Evolutionary conservation across 1,140 invertebrate genomes (phyloP).

Genomic region (Pachypsylla venusta): DNA sequence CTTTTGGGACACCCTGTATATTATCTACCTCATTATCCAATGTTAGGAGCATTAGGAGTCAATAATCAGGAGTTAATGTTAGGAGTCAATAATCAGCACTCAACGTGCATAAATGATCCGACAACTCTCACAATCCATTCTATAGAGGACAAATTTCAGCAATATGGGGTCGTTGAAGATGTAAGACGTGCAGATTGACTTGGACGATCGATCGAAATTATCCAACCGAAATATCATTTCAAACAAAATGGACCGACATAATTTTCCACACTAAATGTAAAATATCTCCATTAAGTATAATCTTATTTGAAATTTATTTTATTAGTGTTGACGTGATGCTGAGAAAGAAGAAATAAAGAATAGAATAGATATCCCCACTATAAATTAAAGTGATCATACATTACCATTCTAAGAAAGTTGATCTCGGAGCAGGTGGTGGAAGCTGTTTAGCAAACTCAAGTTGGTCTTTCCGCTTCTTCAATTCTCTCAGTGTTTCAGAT

Average conservation of each 20-base stretch:
- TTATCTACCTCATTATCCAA: no score
- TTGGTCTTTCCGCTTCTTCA: not conserved
- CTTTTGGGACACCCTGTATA: no score
- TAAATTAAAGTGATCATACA: not conserved
- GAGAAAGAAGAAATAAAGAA: no score
- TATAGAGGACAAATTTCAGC: no score
- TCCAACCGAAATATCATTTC: not conserved
- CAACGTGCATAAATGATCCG: no score
- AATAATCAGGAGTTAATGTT: no score
- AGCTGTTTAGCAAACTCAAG: not conserved
- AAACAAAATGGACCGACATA: not conserved
- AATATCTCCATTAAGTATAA: not conserved
- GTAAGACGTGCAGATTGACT: no score
- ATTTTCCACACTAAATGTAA: not conserved
- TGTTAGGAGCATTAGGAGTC: no score
- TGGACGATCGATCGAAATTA: no score
- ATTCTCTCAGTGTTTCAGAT: not conserved
- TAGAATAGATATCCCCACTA: not conserved
- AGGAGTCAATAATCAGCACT: no score
- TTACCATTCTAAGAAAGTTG: conserved; percentile 1
- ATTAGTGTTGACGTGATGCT: not conserved
- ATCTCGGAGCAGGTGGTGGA: not conserved
- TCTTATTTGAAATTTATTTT: not conserved
- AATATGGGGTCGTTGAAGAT: no score
- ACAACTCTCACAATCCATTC: no score